Conservation (phyloP, 2,888 invertebrate species). For the Abscondita cerata region DNA sequence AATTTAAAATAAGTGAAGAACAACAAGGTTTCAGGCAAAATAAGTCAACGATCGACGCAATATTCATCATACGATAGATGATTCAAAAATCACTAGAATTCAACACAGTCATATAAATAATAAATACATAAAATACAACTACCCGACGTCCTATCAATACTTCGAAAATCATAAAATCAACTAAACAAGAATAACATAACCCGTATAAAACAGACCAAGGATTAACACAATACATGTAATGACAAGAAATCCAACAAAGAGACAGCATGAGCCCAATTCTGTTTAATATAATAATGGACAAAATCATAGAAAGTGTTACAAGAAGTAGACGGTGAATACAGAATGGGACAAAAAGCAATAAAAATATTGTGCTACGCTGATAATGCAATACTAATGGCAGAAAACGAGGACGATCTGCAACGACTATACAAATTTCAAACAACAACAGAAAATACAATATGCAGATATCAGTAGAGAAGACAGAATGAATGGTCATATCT, state of each 20-base stretch:
- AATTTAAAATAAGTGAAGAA: neutral
- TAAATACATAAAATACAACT: neutral
- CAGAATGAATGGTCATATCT: too few species aligned
- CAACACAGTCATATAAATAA: too few species aligned
- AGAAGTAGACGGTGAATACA: neutral
- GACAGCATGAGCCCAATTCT: too few species aligned
- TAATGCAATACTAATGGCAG: neutral
- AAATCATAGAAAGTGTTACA: neutral
- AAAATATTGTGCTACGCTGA: neutral
- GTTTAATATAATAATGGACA: too few species aligned
- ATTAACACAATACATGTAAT: neutral
- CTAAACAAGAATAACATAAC: neutral
- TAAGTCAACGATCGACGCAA: constrained; percentile 4
- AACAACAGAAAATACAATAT: too few species aligned
- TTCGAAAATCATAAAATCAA: neutral
- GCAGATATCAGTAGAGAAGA: too few species aligned
- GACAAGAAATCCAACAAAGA: too few species aligned
- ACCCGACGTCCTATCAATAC: neutral
- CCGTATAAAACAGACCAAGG: neutral
- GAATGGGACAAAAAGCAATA: too few species aligned
- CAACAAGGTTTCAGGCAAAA: neutral
- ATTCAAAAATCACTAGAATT: too few species aligned
- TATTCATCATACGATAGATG: too few species aligned
- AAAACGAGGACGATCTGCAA: neutral
- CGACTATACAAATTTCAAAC: too few species aligned